Evolutionary conservation across 1,140 invertebrate genomes (phyloP), one percentile per base, ranked within the genome.

Genomic region (Drosophila lowei): DNA sequence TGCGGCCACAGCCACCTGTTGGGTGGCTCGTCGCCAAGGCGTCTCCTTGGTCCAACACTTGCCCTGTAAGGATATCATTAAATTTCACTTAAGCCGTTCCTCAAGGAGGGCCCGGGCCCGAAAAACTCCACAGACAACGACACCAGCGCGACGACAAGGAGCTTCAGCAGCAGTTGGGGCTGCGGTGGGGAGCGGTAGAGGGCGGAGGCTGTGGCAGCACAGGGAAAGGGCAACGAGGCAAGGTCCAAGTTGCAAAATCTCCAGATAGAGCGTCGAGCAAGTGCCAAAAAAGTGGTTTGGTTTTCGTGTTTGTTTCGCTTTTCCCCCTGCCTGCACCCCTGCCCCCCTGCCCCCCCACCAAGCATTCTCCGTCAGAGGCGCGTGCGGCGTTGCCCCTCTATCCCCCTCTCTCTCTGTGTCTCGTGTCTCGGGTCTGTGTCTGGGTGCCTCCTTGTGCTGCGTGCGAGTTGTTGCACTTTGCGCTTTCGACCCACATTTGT

Each of bases 401-500:
- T 1, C 18, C 2, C 18, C 11, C 38, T 41, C 55, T 58, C 63
- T 42, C 23, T 21, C 52, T 44, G 46, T 44, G 18, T 11, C n/a
- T 18, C 15, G 30, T 5, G 23, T 6, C 0, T 23, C 23, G 23
- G 0, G 52, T 28, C 11, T 53, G 50, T 50, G 28, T 21, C 48
- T 34, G 13, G 13, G 28, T 56, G 3, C 41, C 30, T 34, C 9
- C 30, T 34, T 61, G 63, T 48, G 53, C 34, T 70, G 67, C 62
- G 63, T 80, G 58, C 68, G 46, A 77, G 80, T 86, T 77, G 81
- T 77, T 85, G 81, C 72, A 79, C 75, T 86, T 79, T 86, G 83
- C 71, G 78, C 78, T 88, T 88, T 71, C 83, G 75, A 88, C 81
- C 78, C 74, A 88, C 74, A 81, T 88, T 85, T 86, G 80, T 86